Base-by-base conservation (phyloP, 2,113 vertebrate genomes). In the Pica pica region DNA sequence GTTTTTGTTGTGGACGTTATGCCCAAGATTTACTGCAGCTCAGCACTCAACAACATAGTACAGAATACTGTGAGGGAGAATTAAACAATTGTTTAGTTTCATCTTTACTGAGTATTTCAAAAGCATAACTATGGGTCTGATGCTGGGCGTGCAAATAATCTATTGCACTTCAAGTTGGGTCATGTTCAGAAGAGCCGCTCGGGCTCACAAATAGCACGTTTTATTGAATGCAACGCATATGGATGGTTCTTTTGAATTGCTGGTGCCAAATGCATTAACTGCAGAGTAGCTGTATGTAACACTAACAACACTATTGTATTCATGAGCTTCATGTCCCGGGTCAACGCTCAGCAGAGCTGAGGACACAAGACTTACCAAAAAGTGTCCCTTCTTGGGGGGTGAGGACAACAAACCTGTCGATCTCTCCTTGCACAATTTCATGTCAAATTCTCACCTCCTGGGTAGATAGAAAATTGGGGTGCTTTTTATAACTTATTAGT, bases 181-280 rank as follows among this genome's bases (percentile, higher is more conserved):
- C 10, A 6, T n/a, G 24, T 55, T 39, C 6, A 10, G 20, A 79
- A 87, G 39, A 63, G 19, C 13, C 1, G 0, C 11, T n/a, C 47
- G 65, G 11, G 11, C 47, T 63, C 30, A 63, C 0, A 0, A 56
- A 30, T 6, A 79, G 24, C 16, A 47, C 2, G 3, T 35, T n/a
- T 79, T 63, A 8, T 26, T 63, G 24, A 35, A 56, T 63, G 30
- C 24, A 39, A 3, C 18, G 9, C 30, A 3, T 20, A 2, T 2
- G 16, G n/a, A 12, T 47, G 16, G 13, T 71, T 49, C 65, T 26
- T 63, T 35, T 55, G 49, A n/a, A 26, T 30, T 47, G 30, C n/a
- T 47, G 41, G 8, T 61, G 39, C 57, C 20, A 30, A 63, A 28
- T 55, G 47, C 13, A 41, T 30, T 47, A n/a, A 41, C 24, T 30